Conservation (phyloP, 2,113 vertebrate species). For the Gadus macrocephalus region DNA sequence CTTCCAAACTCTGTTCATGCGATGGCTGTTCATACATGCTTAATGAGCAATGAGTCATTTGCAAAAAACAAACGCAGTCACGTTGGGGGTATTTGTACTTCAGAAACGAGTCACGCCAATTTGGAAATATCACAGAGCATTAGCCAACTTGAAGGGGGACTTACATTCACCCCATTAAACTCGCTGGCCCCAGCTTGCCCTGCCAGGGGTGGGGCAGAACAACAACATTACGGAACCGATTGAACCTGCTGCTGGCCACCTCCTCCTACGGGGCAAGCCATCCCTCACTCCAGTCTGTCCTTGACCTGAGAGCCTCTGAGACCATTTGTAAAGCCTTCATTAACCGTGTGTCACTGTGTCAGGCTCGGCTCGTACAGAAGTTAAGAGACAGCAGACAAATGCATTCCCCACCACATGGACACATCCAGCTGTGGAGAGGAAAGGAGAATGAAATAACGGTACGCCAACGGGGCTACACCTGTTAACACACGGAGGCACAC, state of each 20-base stretch:
- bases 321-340: background rate
- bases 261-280: background rate
- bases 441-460: no score
- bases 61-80: background rate
- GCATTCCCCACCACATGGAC: background rate
- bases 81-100: background rate
- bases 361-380: background rate
- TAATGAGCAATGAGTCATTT: background rate
- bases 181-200: background rate
- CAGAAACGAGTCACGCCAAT: background rate
- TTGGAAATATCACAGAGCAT: constrained; percentile 12
- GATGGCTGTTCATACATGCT: background rate
- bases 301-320: background rate
- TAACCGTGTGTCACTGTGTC: background rate
- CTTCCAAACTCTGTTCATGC: background rate
- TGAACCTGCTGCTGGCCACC: background rate
- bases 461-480: no score
- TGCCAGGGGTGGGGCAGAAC: background rate
- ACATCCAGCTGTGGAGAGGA: background rate
- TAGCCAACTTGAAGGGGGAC: background rate
- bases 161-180: constrained; percentile 1
- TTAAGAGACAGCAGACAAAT: background rate
- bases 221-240: background rate
- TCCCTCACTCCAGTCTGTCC: background rate
- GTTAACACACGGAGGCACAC: no score